A percentile compares a stretch with the other conserved stretches of the same genome.
These are phyloP conservation scores for Solen grandis DNA, from an alignment of 1,140 invertebrate genomes.

Conservation along the genomic window DNA sequence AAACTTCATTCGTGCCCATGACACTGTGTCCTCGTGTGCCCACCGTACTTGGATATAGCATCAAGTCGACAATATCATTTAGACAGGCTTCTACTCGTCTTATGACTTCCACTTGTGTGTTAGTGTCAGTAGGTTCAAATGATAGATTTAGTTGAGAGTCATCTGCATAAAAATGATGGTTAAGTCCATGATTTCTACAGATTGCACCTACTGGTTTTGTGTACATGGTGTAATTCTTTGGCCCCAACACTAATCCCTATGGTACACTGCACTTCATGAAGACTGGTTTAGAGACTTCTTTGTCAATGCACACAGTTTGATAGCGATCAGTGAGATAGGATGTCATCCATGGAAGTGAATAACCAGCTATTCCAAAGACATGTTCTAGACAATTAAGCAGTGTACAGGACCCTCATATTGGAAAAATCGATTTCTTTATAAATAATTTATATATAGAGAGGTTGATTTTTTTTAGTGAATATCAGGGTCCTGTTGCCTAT, in stretches of 20 bases:
- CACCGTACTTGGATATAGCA: too few species aligned
- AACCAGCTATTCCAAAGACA: not conserved
- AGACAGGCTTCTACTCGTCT: too few species aligned
- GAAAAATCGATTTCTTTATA: too few species aligned
- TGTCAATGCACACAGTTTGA: constrained; percentile 30
- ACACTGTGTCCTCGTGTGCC: too few species aligned
- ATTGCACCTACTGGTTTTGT: constrained; percentile 4
- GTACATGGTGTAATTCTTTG: constrained; percentile 27
- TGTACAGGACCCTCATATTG: too few species aligned
- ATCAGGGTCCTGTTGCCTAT: too few species aligned
- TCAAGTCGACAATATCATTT: too few species aligned
- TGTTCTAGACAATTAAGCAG: constrained; percentile 26
- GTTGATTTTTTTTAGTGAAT: too few species aligned
- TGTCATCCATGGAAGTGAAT: constrained; percentile 19
- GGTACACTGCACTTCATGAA: constrained; percentile 33
- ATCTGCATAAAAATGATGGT: constrained; percentile 41
- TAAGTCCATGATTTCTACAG: constrained; percentile 12
- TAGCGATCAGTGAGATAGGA: constrained; percentile 36
- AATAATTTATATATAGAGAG: too few species aligned
- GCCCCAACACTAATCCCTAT: constrained; percentile 40
- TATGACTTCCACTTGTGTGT: too few species aligned
- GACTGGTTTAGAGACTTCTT: constrained; percentile 11
- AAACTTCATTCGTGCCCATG: too few species aligned
- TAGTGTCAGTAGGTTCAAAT: constrained; percentile 14
- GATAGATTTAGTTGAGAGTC: constrained; percentile 30